A percentile compares a stretch with the other conserved stretches of the same genome.
Conservation (phyloP, 1,140 invertebrate genomes). For the Spodoptera frugiperda region DNA sequence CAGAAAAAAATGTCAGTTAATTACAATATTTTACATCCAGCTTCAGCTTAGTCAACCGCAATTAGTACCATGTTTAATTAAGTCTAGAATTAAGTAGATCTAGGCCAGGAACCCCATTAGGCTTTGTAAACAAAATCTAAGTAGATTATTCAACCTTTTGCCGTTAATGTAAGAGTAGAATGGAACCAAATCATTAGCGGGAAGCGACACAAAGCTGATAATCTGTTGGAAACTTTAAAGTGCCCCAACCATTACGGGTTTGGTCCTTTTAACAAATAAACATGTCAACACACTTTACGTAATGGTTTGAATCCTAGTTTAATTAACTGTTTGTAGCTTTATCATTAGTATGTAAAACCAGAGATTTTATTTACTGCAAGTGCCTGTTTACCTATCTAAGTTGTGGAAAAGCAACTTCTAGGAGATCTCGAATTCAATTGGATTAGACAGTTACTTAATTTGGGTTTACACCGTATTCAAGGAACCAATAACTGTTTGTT, state of each 20-base stretch:
- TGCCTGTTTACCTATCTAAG: no score
- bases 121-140: conserved; percentile 7
- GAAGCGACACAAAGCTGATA: conserved; percentile 51
- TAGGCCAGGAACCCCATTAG: conserved; percentile 1
- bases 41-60: neutral
- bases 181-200: conserved; percentile 53
- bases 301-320: neutral
- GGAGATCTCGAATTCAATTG: no score
- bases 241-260: conserved; percentile 43
- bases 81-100: neutral
- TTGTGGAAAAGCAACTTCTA: no score
- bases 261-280: conserved; percentile 8
- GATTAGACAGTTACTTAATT: no score
- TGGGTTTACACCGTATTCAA: no score
- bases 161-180: conserved; percentile 41
- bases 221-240: conserved; percentile 53
- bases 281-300: neutral
- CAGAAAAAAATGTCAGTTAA: no score
- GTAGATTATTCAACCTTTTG: conserved; percentile 7
- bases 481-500: no score
- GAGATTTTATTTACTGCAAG: neutral
- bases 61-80: conserved; percentile 5
- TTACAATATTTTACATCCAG: no score
- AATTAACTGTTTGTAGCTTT: neutral
- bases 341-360: neutral